Percentiles rank a stretch among this genome's conserved stretches.
Conservation (phyloP, 2,888 invertebrate genomes). For the Melanotus villosus region DNA sequence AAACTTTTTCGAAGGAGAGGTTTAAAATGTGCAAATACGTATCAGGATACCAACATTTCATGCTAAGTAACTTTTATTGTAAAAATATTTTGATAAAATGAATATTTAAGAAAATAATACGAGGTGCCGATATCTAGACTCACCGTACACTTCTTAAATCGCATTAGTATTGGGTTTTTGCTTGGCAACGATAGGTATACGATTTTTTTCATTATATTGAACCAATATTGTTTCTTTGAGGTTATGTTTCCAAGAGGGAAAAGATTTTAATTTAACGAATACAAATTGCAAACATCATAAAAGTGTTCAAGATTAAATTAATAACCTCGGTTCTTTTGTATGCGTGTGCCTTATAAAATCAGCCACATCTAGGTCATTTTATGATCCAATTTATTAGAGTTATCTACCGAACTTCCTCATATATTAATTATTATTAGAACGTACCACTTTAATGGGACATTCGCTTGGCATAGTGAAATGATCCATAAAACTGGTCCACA, state of each 20-base stretch:
- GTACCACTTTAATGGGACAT: slow-evolving; percentile 61
- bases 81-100: too few species aligned
- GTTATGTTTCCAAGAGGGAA: neutral
- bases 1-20: too few species aligned
- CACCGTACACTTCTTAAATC: too few species aligned
- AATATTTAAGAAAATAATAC: too few species aligned
- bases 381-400: slow-evolving; percentile 12
- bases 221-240: neutral
- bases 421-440: slow-evolving; percentile 27
- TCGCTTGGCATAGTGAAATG: slow-evolving; percentile 52
- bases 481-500: slow-evolving; percentile 57
- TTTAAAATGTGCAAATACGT: too few species aligned
- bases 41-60: too few species aligned
- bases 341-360: too few species aligned
- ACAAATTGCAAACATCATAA: neutral
- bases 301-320: neutral
- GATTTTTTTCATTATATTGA: too few species aligned
- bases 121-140: too few species aligned
- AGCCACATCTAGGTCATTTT: neutral
- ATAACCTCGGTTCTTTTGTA: neutral
- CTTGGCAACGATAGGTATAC: too few species aligned
- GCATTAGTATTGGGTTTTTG: too few species aligned
- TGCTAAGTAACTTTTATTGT: too few species aligned
- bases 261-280: slow-evolving; percentile 8
- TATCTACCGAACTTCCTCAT: slow-evolving; percentile 1